Conservation (phyloP, 2,888 invertebrate genomes). For the Phyto melanocephala region DNA sequence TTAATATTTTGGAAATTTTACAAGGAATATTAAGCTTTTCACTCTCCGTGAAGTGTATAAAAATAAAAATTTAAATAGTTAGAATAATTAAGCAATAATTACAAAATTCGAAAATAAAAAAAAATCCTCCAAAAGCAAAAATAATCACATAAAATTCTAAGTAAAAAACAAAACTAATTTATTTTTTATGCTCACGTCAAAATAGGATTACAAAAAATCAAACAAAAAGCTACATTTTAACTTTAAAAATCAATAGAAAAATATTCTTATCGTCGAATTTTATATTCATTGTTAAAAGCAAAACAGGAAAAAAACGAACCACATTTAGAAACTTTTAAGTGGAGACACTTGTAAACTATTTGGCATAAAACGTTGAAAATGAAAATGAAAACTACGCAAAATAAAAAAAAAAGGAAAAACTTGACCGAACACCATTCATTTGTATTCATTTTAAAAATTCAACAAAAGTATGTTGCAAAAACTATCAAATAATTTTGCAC, state of each 20-base stretch:
- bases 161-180: no score
- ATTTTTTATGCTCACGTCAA: not conserved
- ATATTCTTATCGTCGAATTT: slow-evolving; percentile 7
- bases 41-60: no score
- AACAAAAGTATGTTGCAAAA: not conserved
- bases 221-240: not conserved
- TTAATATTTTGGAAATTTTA: no score
- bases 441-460: slow-evolving; percentile 9
- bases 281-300: not conserved
- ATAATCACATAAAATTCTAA: no score
- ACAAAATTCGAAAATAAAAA: no score
- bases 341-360: slow-evolving; percentile 39
- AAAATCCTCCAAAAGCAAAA: no score
- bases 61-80: no score
- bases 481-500: slow-evolving; percentile 18
- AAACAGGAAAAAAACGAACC: not conserved
- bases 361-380: not conserved
- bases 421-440: slow-evolving; percentile 35
- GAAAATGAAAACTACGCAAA: slow-evolving; percentile 1
- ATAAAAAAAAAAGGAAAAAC: slow-evolving; percentile 10
- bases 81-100: no score
- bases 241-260: slow-evolving; percentile 19
- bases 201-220: not conserved
- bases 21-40: no score
- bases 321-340: slow-evolving; percentile 53